phyloP scores from a whole-genome alignment of 2,113 vertebrate genomes.

The Oreochromis aureus region DNA sequence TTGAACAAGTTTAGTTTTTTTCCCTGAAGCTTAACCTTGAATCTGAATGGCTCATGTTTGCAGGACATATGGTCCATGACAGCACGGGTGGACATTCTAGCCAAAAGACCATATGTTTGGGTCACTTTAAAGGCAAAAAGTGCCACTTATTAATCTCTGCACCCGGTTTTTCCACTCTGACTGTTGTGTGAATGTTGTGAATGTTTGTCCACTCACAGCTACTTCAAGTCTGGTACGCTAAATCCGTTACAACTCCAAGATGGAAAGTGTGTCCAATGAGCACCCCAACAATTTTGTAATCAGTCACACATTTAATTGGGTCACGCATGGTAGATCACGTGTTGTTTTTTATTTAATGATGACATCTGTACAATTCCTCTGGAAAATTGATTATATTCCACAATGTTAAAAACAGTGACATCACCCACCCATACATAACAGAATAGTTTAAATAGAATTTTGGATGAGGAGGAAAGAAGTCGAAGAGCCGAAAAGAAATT shows the following conservation, averaged over 20 bases:
- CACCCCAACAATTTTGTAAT: neutral
- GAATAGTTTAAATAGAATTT: neutral
- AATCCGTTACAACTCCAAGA: neutral
- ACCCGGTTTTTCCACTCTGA: neutral
- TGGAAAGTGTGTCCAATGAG: neutral
- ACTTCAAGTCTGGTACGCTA: neutral
- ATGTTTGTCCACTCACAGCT: neutral
- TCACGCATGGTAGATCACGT: neutral
- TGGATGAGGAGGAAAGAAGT: neutral
- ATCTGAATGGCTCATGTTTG: neutral
- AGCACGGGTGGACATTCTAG: neutral
- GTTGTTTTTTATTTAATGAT: neutral
- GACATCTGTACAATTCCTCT: rapidly evolving
- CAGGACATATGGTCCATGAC: neutral
- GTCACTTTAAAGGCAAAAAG: neutral
- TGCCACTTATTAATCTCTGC: neutral
- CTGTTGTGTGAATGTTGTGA: neutral
- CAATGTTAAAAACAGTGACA: neutral
- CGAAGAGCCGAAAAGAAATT: neutral
- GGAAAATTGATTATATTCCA: neutral
- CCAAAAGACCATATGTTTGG: neutral
- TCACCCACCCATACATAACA: neutral
- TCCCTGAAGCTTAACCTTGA: neutral
- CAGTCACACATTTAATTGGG: neutral
- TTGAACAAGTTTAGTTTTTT: neutral